Base-by-base conservation (phyloP, 2,797 vertebrate genomes). In the Delichon dasypus region DNA sequence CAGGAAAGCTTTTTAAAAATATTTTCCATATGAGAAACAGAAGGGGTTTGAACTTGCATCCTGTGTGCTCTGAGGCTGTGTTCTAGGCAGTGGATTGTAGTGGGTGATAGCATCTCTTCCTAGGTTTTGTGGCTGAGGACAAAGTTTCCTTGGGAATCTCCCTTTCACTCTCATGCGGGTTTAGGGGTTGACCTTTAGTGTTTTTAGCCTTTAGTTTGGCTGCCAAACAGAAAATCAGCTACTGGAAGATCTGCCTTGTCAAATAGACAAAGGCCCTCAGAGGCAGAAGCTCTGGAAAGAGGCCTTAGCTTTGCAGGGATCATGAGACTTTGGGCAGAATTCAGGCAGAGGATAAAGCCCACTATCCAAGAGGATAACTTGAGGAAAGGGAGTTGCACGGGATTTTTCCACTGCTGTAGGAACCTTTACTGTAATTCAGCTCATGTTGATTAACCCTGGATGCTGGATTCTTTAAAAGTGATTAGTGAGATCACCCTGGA, bases 401-500 rank as follows among this genome's bases (percentile, higher is more conserved):
- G 74, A 45, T 93, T 94, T 95, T 90, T 76, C 77, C 2, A 0
- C 50, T 93, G 64, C 65, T 75, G 57, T 48, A 84, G 61, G 77
- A 95, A 74, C 71, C 67, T 93, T 88, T 81, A 57, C 83, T 70
- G 58, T 79, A 78, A 94, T 94, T 93, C 91, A 82, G 91, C 73
- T 90, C 71, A 3, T 89, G 88, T 87, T 96, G 94, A 95, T 97
- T 96, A 94, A 92, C 95, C 77, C 81, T 85, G 86, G 76, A 94
- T 50, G 65, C 89, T 86, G 50, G 67, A 91, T 87, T 97, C 93
- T 94, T 94, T 77, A 95, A 90, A 93, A 94, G 94, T 94, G 91
- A 94, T 96, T 96, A 95, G 95, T 93, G 94, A 96, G 88, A 91
- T 91, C 88, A 80, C 67, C 30, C 74, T 91, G 77, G 93, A 96